Base-by-base conservation (phyloP, 2,797 vertebrate genomes). In the Hylomyscus alleni region DNA sequence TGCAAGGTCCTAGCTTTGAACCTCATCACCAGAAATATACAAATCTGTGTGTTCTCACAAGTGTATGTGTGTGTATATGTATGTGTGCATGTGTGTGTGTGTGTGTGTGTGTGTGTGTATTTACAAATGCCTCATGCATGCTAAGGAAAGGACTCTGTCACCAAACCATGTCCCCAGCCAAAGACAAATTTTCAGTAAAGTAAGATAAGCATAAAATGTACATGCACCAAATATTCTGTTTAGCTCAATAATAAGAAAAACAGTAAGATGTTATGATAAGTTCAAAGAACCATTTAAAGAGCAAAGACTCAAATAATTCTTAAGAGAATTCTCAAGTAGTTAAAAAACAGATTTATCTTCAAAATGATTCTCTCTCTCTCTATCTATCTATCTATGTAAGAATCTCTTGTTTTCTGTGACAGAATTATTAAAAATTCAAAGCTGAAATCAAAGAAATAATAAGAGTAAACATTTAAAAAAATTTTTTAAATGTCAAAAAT, bases 351-450 rank as follows among this genome's bases (percentile, higher is more conserved):
- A 58, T 82, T 56, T 88, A 44, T 22, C 31, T 54, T 89, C 40
- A 82, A 50, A 78, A 65, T 60, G 67, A 22, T 37, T 15, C 37
- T 72, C 65, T 80, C 11, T 80, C 11, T n/a, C 2, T 26, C 60
- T 14, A 31, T 69, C 8, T 47, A 3, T 15, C 47, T 15, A 60
- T 24, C 69, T 81, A 31, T 31, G 56, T 22, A 93, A 78, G 37
- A 87, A 73, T 91, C 34, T 69, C 34, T 92, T 82, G 10, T 95
- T 93, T 82, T 92, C 65, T 95, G n/a, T 29, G 87, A 15, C 9
- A 69, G 54, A 81, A 81, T 54, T 85, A n/a, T 75, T 52, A 88
- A 91, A 89, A 90, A 0, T 84, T 82, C 37, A 26, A 86, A 31
- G n/a, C 67, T 54, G 10, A 22, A 65, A 24, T 15, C 8, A 44